Evolutionary conservation across 53 echinoderm and acorn worm genomes (phyloP).

Genomic region (Pentamera pediparva): DNA sequence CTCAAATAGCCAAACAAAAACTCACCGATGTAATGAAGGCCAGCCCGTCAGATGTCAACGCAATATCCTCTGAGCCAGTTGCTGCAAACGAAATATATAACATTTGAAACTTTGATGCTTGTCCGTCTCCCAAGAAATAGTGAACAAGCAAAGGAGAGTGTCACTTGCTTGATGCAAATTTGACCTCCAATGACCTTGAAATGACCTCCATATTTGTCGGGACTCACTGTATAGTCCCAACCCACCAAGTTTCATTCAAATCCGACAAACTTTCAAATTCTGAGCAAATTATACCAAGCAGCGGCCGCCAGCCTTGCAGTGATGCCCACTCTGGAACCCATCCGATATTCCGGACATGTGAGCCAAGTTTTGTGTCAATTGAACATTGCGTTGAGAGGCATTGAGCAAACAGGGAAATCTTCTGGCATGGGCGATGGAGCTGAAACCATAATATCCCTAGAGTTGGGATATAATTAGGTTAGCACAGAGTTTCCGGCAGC

Average conservation of each 20-base stretch:
- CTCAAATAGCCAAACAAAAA: background rate
- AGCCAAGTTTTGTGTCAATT: background rate
- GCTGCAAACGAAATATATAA: too few relatives aligned
- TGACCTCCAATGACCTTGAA: background rate
- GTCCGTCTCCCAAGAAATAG: too few relatives aligned
- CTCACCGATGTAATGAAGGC: slow-evolving; percentile 22
- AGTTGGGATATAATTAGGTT: too few relatives aligned
- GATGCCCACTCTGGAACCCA: background rate
- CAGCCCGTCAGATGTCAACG: slow-evolving; percentile 4
- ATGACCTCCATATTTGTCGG: background rate
- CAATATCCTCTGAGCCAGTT: slow-evolving; percentile 17
- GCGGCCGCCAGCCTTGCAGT: background rate
- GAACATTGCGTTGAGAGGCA: too few relatives aligned
- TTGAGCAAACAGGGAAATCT: too few relatives aligned
- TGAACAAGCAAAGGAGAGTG: background rate
- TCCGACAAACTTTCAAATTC: background rate
- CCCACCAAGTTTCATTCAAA: too few relatives aligned
- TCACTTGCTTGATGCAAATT: background rate
- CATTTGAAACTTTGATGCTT: too few relatives aligned
- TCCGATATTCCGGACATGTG: background rate
- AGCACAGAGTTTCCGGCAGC: too few relatives aligned
- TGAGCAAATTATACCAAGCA: background rate
- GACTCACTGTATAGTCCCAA: background rate
- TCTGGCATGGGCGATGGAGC: too few relatives aligned
- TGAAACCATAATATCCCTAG: too few relatives aligned